phyloP scores from a whole-genome alignment of 2,113 vertebrate genomes.

The Megaceryle torquata region DNA sequence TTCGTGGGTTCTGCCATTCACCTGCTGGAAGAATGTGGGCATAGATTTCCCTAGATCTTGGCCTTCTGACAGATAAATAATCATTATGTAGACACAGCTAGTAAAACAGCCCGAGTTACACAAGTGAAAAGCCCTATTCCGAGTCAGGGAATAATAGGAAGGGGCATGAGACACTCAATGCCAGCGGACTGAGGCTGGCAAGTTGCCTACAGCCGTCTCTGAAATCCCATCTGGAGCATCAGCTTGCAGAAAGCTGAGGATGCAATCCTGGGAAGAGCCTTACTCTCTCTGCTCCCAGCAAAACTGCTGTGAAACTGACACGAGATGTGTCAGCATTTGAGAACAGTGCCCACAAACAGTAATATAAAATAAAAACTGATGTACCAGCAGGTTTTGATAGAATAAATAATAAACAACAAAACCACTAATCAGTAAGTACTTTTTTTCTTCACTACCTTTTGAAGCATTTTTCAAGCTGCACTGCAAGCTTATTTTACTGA shows the following conservation, averaged over 20 bases:
- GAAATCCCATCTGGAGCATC: constrained; percentile 36
- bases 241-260: constrained; percentile 13
- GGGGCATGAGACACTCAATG: not conserved
- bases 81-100: constrained; percentile 13
- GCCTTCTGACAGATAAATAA: constrained; percentile 11
- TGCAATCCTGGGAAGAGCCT: not conserved
- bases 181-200: not conserved
- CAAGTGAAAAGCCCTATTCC: constrained; percentile 10
- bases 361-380: not conserved
- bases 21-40: constrained; percentile 23
- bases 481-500: not conserved
- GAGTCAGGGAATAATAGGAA: not conserved
- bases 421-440: not conserved
- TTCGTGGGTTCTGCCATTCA: constrained; percentile 8
- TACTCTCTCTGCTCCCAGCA: not conserved
- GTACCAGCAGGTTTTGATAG: not conserved
- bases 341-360: not conserved
- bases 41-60: constrained; percentile 1
- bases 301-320: not conserved
- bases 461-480: not conserved
- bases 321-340: not conserved
- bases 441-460: not conserved
- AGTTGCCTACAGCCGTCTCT: not conserved
- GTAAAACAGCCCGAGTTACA: not conserved
- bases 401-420: not conserved